A percentile compares a stretch with the other conserved stretches of the same genome.
Evolutionary conservation across 2,113 vertebrate genomes (phyloP).

Genomic region (Cichladusa arquata): DNA sequence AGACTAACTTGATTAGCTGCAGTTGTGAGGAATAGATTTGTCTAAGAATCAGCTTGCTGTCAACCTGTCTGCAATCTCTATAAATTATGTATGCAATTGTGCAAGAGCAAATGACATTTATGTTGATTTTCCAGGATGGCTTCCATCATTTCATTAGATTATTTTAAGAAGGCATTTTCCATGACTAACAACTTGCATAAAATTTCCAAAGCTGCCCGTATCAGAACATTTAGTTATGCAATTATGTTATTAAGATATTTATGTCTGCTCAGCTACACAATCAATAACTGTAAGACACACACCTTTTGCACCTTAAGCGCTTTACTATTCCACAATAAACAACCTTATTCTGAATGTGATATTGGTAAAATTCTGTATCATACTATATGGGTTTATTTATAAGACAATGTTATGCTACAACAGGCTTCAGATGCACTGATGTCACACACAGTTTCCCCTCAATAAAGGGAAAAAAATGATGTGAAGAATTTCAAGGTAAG

Average conservation of each 20-base stretch:
- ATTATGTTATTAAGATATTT: not conserved
- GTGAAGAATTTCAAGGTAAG: not conserved
- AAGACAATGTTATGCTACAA: not conserved
- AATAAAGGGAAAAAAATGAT: not conserved
- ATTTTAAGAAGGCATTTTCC: conserved; percentile 12
- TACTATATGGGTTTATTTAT: not conserved
- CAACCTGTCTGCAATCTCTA: conserved; percentile 30
- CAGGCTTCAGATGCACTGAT: not conserved
- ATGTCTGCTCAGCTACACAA: not conserved
- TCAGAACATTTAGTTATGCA: not conserved
- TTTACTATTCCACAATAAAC: not conserved
- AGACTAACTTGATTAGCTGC: conserved; percentile 48
- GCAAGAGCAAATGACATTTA: not conserved
- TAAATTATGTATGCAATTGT: conserved; percentile 62
- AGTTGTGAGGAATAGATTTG: conserved; percentile 48
- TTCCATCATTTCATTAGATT: conserved; percentile 41
- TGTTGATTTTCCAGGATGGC: conserved; percentile 32
- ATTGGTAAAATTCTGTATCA: not conserved
- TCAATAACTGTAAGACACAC: not conserved
- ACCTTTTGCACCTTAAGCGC: not conserved
- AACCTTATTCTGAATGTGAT: not conserved
- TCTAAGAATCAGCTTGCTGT: conserved; percentile 63
- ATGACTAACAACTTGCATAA: not conserved
- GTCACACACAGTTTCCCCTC: not conserved
- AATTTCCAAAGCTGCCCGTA: not conserved